phyloP scores from a whole-genome alignment of 35 echinoderm and acorn worm genomes.

The Eucidaris tribuloides region DNA sequence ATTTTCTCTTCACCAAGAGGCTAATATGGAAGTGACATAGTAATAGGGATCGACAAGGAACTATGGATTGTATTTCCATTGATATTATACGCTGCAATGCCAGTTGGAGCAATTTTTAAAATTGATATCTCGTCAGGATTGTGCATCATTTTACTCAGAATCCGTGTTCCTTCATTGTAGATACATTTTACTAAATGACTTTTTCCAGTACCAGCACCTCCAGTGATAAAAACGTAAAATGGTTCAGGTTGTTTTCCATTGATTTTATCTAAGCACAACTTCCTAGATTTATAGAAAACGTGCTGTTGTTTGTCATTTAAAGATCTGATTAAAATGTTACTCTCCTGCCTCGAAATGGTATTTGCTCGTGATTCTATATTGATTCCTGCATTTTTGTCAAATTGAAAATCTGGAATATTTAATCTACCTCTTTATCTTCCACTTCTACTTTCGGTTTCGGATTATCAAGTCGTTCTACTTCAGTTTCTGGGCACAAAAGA shows the following conservation, averaged over 20 bases:
- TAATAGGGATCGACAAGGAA: not conserved
- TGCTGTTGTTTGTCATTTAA: slow-evolving; percentile 7
- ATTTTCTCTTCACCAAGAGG: no score
- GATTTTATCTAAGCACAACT: slow-evolving; percentile 23
- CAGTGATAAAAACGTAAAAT: slow-evolving; percentile 52
- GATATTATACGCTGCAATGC: slow-evolving; percentile 38
- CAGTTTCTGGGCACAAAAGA: slow-evolving; percentile 45
- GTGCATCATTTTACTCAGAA: not conserved
- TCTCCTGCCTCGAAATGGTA: not conserved
- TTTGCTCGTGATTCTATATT: not conserved
- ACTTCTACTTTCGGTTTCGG: not conserved
- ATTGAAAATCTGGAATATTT: slow-evolving; percentile 23
- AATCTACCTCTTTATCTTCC: slow-evolving; percentile 20
- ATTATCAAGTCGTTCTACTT: slow-evolving; percentile 32
- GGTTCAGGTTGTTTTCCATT: slow-evolving; percentile 16
- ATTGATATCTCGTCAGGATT: slow-evolving; percentile 22
- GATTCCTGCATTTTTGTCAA: not conserved
- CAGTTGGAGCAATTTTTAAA: not conserved
- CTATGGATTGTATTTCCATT: slow-evolving; percentile 26
- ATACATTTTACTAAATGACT: slow-evolving; percentile 42
- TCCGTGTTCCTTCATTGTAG: slow-evolving; percentile 41
- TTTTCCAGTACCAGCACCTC: slow-evolving; percentile 55
- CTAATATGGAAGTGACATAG: no score
- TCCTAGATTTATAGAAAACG: not conserved
- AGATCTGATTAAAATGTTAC: not conserved